A percentile compares a stretch with the other conserved stretches of the same genome.
Evolutionary conservation across 2,113 vertebrate genomes (phyloP).

Genomic region (Anthoscopus minutus): DNA sequence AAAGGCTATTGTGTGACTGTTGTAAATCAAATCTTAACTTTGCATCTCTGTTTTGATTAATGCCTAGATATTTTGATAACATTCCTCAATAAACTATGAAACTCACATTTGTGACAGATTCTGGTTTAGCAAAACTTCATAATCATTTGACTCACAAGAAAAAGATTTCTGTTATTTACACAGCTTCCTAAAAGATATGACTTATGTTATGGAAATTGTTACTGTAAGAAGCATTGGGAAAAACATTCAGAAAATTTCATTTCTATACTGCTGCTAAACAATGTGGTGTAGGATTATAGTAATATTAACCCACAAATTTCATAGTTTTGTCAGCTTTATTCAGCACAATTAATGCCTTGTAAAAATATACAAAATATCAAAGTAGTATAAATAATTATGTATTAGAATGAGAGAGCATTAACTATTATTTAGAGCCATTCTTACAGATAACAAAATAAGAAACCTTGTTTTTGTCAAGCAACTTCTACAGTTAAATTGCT

Average conservation of each 20-base stretch:
- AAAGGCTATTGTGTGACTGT: neutral
- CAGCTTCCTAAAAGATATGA: neutral
- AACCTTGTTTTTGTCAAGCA: conserved; percentile 11
- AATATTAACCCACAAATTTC: conserved; percentile 72
- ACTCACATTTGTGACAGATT: neutral
- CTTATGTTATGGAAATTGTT: neutral
- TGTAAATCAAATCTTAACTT: neutral
- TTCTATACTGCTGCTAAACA: conserved; percentile 31
- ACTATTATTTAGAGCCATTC: conserved; percentile 35
- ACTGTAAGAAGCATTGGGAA: neutral
- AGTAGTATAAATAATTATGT: conserved; percentile 56
- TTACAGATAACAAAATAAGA: conserved; percentile 3
- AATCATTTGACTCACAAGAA: neutral
- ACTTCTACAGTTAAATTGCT: conserved; percentile 15
- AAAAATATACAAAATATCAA: conserved; percentile 63
- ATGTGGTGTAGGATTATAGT: conserved; percentile 54
- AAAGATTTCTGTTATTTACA: neutral
- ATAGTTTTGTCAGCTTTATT: conserved; percentile 59
- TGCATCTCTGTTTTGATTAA: neutral
- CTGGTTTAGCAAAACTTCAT: neutral
- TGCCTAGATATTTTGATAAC: neutral
- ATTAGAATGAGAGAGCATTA: conserved; percentile 38
- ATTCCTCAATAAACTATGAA: neutral
- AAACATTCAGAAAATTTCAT: neutral
- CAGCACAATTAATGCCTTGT: conserved; percentile 64